Evolutionary conservation across 1,140 invertebrate species (phyloP).

Genomic region (Megalopta genalis): DNA sequence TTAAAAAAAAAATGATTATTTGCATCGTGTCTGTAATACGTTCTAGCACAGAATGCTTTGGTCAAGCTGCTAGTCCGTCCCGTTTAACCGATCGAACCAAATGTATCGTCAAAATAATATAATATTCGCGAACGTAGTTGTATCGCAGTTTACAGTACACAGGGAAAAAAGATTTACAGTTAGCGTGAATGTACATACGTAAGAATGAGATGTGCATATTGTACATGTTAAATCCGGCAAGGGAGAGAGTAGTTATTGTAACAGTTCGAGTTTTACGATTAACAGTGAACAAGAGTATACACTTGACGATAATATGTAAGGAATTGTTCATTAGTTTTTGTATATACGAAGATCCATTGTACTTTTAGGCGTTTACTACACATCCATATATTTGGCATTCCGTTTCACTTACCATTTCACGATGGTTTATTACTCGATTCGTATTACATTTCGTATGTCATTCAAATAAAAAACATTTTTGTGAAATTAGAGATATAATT

Average conservation of each 20-base stretch:
- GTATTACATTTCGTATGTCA: slow-evolving; percentile 57
- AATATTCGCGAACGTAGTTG: slow-evolving; percentile 34
- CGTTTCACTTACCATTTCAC: slow-evolving; percentile 46
- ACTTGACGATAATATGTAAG: slow-evolving; percentile 48
- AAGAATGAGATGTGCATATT: slow-evolving; percentile 48
- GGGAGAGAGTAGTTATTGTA: slow-evolving; percentile 44
- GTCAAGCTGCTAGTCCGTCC: slow-evolving; percentile 57
- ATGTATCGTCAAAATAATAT: slow-evolving; percentile 13
- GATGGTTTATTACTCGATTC: slow-evolving; percentile 47
- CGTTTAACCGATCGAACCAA: slow-evolving; percentile 41
- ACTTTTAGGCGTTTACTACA: slow-evolving; percentile 32
- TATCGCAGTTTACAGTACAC: slow-evolving; percentile 22
- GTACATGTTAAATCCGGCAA: slow-evolving; percentile 34
- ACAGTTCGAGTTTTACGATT: slow-evolving; percentile 32
- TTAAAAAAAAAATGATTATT: slow-evolving; percentile 11
- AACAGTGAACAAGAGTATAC: slow-evolving; percentile 38
- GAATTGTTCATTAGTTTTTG: slow-evolving; percentile 62
- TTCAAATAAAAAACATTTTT: slow-evolving; percentile 66
- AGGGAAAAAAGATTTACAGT: slow-evolving; percentile 27
- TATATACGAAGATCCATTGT: slow-evolving; percentile 37
- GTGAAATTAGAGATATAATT: slow-evolving; percentile 53
- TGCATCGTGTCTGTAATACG: slow-evolving; percentile 11
- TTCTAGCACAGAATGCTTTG: slow-evolving; percentile 47
- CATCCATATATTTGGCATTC: slow-evolving; percentile 48
- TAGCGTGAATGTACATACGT: slow-evolving; percentile 31